A percentile compares a stretch with the other conserved stretches of the same genome.
These are phyloP conservation scores for Chiropotes sagulatus DNA, from an alignment of 2,797 vertebrate species.

Conservation along the genomic window DNA sequence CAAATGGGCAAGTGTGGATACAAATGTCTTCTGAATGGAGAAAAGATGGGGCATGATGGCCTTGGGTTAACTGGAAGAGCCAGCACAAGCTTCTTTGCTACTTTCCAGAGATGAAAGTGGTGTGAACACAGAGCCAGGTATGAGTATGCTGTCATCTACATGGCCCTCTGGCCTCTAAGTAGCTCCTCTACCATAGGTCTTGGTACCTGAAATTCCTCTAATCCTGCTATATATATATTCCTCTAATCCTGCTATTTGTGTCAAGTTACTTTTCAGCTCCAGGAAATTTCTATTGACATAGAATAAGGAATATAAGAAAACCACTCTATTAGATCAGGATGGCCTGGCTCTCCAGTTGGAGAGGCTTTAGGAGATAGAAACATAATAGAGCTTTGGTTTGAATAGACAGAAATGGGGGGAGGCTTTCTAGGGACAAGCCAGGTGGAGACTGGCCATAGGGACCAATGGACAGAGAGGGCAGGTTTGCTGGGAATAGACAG, in stretches of 20 bases:
- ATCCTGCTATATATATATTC: too few relatives aligned
- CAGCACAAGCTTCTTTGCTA: neutral
- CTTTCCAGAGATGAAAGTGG: neutral
- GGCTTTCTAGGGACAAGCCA: neutral
- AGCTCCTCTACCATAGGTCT: neutral
- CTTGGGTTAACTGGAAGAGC: neutral
- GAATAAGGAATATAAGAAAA: neutral
- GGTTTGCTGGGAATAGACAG: neutral
- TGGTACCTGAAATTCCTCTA: neutral
- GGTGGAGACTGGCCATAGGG: neutral
- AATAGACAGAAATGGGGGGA: neutral
- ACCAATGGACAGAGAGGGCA: neutral
- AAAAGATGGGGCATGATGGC: fast-evolving
- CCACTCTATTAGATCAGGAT: neutral
- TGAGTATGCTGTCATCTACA: neutral
- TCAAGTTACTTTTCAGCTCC: neutral
- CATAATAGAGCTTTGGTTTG: neutral
- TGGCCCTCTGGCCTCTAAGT: neutral
- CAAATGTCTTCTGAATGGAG: neutral
- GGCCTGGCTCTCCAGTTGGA: neutral
- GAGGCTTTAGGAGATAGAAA: neutral
- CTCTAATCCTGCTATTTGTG: neutral
- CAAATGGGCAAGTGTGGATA: neutral
- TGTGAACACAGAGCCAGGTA: neutral
- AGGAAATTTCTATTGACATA: neutral